Base-by-base conservation (phyloP, 2,797 vertebrate genomes). In the Borostomias antarcticus region DNA sequence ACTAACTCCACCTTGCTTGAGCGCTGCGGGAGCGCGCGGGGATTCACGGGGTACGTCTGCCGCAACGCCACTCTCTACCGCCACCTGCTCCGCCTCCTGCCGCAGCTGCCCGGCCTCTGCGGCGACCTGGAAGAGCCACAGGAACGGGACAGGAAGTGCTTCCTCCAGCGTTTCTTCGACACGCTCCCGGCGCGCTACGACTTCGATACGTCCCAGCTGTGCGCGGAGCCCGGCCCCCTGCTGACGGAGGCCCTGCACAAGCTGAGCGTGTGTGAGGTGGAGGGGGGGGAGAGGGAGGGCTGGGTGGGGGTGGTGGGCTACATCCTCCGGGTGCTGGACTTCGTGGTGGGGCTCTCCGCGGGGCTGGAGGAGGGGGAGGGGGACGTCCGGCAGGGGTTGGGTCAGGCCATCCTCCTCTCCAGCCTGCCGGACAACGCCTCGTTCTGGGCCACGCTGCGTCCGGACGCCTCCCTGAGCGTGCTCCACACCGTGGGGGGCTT, bases 371-470 rank as follows among this genome's bases (percentile, higher is more conserved):
- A 93, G 35, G 91, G 92, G 0, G 93, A 94, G 76, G 78, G 81
- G 40, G 94, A 95, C 73, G 92, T 94, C 0, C 87, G 91, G 45
- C 90, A 92, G 69, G 91, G 92, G 74, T 81, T 96, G 67, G 88
- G 93, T 29, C 91, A 94, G 82, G 94, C 94, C 78, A 93, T 98
- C 78, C 92, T 97, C 29, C 93, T 98, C 51, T 94, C 95, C 84
- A 95, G 94, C 79, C 94, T 98, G 48, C 89, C 94, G 48, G 94
- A 96, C 87, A 96, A 95, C 77, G 80, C 88, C 45, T 95, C 94
- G 32, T 94, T 93, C 81, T 96, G 94, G 95, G 83, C 87, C 47
- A 66, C 85, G 13, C 90, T 96, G 64, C 82, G 77, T 72, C 92
- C 90, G 0, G 90, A 94, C 1, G 92, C 94, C 17, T 89, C 92